phyloP scores from a whole-genome alignment of 2,797 vertebrate genomes.

The Cottoperca gobio region DNA sequence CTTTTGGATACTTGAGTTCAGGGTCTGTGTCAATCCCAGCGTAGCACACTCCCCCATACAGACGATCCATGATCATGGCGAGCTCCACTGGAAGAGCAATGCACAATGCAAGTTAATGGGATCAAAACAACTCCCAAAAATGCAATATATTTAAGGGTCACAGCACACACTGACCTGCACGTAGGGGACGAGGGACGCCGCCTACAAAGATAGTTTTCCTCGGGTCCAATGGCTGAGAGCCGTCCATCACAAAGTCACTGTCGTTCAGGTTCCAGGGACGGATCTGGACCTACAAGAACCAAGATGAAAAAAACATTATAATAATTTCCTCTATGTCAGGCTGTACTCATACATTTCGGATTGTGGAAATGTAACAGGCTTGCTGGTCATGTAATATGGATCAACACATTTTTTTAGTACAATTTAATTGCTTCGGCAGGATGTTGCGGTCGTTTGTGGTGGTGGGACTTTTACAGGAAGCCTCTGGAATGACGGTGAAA shows the following conservation, averaged over 20 bases:
- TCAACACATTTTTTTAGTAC: constrained; percentile 18
- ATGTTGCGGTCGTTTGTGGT: neutral
- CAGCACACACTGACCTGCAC: constrained; percentile 88
- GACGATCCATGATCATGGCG: constrained; percentile 99
- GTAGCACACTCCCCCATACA: constrained; percentile 98
- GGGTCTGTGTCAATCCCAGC: constrained; percentile 99
- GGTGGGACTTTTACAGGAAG: neutral
- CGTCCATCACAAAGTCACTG: constrained; percentile 99
- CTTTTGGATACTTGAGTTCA: constrained; percentile 99
- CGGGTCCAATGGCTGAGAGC: constrained; percentile 97
- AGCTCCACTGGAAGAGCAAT: constrained; percentile 90
- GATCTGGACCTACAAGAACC: constrained; percentile 91
- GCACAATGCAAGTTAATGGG: neutral
- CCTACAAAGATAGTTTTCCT: constrained; percentile 99
- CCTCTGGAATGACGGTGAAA: neutral
- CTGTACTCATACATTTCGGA: constrained; percentile 8
- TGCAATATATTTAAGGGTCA: neutral
- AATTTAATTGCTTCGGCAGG: neutral
- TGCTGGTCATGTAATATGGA: constrained; percentile 32
- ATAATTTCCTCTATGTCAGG: constrained; percentile 1
- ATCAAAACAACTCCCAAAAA: neutral
- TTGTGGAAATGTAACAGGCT: constrained; percentile 27
- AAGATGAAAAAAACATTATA: neutral
- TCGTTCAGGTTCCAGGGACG: constrained; percentile 99
- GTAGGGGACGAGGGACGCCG: constrained; percentile 96